Conservation (phyloP, 2,888 invertebrate genomes). For the Pyrgus malvae region DNA sequence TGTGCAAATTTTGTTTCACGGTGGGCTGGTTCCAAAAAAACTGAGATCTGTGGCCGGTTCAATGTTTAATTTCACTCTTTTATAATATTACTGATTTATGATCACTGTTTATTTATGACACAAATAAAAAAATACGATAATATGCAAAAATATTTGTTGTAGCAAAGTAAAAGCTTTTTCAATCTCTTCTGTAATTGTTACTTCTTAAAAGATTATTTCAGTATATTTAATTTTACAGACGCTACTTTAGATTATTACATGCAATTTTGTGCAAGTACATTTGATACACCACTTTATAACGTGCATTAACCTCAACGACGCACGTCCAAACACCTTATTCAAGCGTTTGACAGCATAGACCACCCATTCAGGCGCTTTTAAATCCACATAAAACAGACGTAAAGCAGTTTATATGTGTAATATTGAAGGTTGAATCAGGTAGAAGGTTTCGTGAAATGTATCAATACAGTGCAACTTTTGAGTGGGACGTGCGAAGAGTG, state of each 20-base stretch:
- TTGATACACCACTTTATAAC: neutral
- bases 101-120: no score
- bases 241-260: neutral
- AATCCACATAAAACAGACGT: slow-evolving; percentile 47
- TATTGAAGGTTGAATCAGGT: slow-evolving; percentile 65
- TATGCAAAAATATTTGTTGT: no score
- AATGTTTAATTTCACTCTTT: no score
- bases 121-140: no score
- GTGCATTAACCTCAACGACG: slow-evolving; percentile 3
- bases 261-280: neutral
- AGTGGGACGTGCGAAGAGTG: slow-evolving; percentile 73
- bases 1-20: no score
- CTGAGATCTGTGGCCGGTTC: no score
- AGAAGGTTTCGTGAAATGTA: slow-evolving; percentile 76
- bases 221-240: no score
- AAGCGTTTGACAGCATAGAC: slow-evolving; percentile 55
- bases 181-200: no score
- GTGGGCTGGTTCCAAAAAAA: no score
- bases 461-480: slow-evolving; percentile 78
- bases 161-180: no score
- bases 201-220: no score
- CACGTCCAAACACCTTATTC: slow-evolving; percentile 39
- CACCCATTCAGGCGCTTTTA: slow-evolving; percentile 55
- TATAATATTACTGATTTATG: no score
- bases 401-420: slow-evolving; percentile 52